Percentiles rank a stretch among this genome's conserved stretches.
Conservation (phyloP, 1,140 invertebrate genomes). For the Orius insidiosus region DNA sequence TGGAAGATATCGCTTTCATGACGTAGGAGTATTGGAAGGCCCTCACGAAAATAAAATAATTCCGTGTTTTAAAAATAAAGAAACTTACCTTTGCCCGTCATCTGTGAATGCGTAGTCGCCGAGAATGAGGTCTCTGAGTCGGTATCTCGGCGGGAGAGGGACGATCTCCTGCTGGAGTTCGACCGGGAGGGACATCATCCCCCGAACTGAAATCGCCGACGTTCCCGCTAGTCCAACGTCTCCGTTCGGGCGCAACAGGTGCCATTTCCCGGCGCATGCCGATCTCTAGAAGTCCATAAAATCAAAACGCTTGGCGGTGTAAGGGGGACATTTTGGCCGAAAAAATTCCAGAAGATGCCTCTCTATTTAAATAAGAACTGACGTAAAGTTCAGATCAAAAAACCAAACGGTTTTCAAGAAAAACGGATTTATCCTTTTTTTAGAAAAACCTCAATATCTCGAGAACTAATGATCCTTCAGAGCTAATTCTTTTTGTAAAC, state of each 20-base stretch:
- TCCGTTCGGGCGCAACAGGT: background rate
- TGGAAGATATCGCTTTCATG: no score
- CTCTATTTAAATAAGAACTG: no score
- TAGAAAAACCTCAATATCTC: no score
- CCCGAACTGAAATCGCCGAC: background rate
- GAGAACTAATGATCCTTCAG: no score
- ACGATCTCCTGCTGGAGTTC: slow-evolving; percentile 24
- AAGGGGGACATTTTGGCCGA: no score
- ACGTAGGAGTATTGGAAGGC: no score
- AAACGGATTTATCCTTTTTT: no score
- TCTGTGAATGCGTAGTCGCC: slow-evolving; percentile 62
- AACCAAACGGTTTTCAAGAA: no score
- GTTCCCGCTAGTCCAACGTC: background rate
- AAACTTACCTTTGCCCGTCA: slow-evolving; percentile 49
- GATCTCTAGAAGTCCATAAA: background rate
- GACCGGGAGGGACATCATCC: slow-evolving; percentile 17
- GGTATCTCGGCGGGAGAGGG: slow-evolving; percentile 39
- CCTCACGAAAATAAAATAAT: background rate
- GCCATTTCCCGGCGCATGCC: background rate
- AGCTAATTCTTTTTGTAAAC: no score
- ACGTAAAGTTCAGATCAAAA: no score
- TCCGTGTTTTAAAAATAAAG: background rate
- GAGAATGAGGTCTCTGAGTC: slow-evolving; percentile 55
- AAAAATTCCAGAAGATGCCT: no score
- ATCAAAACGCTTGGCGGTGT: no score